Evolutionary conservation across 2,888 invertebrate species (phyloP).

Genomic region (Sepiola atlantica): DNA sequence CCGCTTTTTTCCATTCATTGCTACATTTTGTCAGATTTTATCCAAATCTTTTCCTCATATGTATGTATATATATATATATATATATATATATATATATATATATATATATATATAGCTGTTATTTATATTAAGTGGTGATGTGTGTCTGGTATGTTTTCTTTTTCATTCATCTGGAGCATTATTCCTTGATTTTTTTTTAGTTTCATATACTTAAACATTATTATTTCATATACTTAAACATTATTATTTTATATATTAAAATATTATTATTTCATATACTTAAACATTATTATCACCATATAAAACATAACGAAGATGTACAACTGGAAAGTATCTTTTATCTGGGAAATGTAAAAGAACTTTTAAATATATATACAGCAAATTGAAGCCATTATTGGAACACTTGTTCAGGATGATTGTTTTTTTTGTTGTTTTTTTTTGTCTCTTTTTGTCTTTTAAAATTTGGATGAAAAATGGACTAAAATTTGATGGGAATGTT

Average conservation of each 20-base stretch:
- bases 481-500: background rate
- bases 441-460: background rate
- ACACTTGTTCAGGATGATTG: background rate
- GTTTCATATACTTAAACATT: conserved; percentile 7
- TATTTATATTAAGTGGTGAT: background rate
- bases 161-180: background rate
- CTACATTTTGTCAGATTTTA: too few species aligned
- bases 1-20: too few species aligned
- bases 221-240: too few species aligned
- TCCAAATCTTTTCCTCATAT: background rate
- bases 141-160: background rate
- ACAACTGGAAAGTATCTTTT: conserved; percentile 32
- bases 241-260: too few species aligned
- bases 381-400: conserved; percentile 1
- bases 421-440: background rate
- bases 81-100: too few species aligned
- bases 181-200: too few species aligned
- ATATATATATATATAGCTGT: background rate
- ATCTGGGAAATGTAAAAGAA: conserved; percentile 32
- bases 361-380: conserved; percentile 23
- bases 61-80: too few species aligned
- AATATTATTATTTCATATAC: background rate
- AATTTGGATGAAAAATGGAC: background rate
- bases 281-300: conserved; percentile 22
- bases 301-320: conserved; percentile 13